phyloP scores from a whole-genome alignment of 1,140 invertebrate genomes.

The Asbolus verrucosus region DNA sequence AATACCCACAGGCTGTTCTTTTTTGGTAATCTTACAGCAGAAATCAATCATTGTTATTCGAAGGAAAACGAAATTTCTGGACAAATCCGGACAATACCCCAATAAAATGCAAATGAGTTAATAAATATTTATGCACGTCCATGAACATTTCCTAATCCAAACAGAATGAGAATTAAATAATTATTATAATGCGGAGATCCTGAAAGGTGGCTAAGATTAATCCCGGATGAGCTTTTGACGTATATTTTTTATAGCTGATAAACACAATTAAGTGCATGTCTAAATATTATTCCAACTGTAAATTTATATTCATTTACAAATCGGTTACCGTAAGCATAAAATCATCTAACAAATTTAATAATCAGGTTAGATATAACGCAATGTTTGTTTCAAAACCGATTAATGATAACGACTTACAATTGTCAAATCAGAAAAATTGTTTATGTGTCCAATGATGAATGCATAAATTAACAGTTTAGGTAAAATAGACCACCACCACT shows the following conservation, averaged over 20 bases:
- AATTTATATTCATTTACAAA: background rate
- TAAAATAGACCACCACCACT: no score
- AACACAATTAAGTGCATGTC: background rate
- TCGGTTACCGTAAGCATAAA: background rate
- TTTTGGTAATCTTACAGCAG: background rate
- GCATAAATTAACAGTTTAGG: no score
- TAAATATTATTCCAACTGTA: slow-evolving; percentile 1
- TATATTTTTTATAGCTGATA: background rate
- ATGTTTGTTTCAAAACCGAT: no score
- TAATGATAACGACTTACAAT: no score
- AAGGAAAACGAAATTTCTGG: no score
- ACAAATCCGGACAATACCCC: no score
- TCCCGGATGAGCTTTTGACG: slow-evolving; percentile 1
- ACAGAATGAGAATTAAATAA: no score
- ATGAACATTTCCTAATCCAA: no score
- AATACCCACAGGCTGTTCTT: background rate
- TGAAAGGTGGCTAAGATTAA: background rate
- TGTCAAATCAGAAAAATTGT: no score
- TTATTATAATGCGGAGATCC: background rate
- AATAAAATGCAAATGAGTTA: no score
- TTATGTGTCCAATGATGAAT: no score
- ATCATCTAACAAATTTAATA: background rate
- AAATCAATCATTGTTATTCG: slow-evolving; percentile 31
- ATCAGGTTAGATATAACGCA: background rate
- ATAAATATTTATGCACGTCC: background rate